A percentile compares a stretch with the other conserved stretches of the same genome.
These are phyloP conservation scores for Epirrhoe alternata DNA, from an alignment of 2,888 invertebrate genomes.

Conservation along the genomic window DNA sequence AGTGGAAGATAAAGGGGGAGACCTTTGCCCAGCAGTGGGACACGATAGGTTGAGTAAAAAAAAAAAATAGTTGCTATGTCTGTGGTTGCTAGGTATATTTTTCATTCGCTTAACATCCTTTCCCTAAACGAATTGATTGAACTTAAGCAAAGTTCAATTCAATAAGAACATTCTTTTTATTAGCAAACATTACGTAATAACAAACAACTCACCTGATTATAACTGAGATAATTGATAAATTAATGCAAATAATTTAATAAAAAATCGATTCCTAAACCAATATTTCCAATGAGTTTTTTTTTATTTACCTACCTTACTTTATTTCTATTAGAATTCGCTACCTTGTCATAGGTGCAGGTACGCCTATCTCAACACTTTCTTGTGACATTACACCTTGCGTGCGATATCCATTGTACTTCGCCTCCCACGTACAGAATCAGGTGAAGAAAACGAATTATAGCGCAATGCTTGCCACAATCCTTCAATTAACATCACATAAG, in stretches of 20 bases:
- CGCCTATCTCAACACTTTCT: conserved; percentile 22
- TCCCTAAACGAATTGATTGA: conserved; percentile 32
- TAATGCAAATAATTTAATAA: no score
- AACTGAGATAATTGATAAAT: not conserved
- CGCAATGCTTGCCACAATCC: conserved; percentile 37
- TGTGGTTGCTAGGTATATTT: not conserved
- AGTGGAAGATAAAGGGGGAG: no score
- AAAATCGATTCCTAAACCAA: no score
- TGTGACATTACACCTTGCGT: conserved; percentile 25
- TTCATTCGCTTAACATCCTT: conserved; percentile 27
- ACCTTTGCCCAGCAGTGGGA: no score
- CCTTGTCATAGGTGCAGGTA: no score
- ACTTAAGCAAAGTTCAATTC: conserved; percentile 16
- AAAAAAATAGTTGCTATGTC: no score
- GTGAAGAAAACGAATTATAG: conserved; percentile 42
- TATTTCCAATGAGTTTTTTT: no score
- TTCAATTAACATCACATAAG: conserved; percentile 20
- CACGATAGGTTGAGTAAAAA: no score
- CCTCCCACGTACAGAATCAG: conserved; percentile 39
- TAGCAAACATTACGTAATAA: not conserved
- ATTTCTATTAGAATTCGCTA: no score
- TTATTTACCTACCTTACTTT: no score
- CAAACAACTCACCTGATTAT: no score
- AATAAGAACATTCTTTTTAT: not conserved
- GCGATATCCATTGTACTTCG: conserved; percentile 29